phyloP scores from a whole-genome alignment of 2,888 invertebrate genomes.

The Silvanus unidentatus region DNA sequence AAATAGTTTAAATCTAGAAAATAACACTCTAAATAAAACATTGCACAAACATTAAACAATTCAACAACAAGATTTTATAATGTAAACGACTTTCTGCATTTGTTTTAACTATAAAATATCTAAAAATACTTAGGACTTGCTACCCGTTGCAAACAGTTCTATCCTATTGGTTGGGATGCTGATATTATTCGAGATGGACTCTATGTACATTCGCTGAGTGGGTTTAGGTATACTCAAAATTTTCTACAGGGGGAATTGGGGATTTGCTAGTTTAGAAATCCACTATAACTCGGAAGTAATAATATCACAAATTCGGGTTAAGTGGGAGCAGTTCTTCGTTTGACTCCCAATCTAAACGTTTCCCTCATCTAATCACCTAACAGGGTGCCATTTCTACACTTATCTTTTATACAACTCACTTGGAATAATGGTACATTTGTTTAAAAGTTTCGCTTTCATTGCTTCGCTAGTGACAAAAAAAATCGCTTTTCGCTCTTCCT shows the following conservation, averaged over 20 bases:
- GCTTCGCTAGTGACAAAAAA: too few relatives aligned
- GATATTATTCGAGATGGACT: constrained; percentile 11
- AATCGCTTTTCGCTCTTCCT: too few relatives aligned
- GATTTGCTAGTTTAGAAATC: constrained; percentile 36
- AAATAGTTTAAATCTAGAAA: too few relatives aligned
- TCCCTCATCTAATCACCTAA: constrained; percentile 12
- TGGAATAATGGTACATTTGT: too few relatives aligned
- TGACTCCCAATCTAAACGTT: constrained; percentile 4
- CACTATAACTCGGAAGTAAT: constrained; percentile 38
- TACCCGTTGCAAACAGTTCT: constrained; percentile 27
- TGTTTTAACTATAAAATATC: constrained; percentile 23
- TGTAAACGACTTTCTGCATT: constrained; percentile 11
- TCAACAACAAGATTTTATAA: neutral
- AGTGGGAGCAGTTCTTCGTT: constrained; percentile 18
- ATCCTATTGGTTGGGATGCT: constrained; percentile 20
- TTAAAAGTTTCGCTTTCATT: too few relatives aligned
- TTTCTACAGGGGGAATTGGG: constrained; percentile 31
- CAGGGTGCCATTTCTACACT: constrained; percentile 4
- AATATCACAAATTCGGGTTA: constrained; percentile 20
- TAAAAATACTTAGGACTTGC: constrained; percentile 35
- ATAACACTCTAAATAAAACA: too few relatives aligned
- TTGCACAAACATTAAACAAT: too few relatives aligned
- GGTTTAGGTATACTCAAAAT: constrained; percentile 28
- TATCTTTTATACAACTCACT: constrained; percentile 3
- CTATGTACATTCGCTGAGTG: constrained; percentile 26